A percentile compares a stretch with the other conserved stretches of the same genome.
phyloP scores from a whole-genome alignment of 1,140 invertebrate genomes.

The Euura lappo region DNA sequence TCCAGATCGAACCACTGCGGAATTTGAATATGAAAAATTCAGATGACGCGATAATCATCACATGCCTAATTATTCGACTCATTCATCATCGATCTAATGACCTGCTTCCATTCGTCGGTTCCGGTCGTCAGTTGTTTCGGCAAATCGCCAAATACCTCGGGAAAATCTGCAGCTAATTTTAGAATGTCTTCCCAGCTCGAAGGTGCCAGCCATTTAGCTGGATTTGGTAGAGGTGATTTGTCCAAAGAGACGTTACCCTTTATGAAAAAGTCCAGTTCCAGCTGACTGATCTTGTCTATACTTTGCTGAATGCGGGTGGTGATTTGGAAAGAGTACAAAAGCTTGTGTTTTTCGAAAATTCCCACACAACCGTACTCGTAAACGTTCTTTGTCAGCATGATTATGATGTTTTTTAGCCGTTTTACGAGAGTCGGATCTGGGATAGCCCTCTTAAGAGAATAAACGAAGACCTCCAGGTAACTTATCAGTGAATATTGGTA shows the following conservation, averaged over 20 bases:
- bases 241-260: slow-evolving; percentile 82
- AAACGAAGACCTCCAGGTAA: slow-evolving; percentile 81
- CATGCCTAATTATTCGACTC: background rate
- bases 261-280: slow-evolving; percentile 88
- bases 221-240: slow-evolving; percentile 70
- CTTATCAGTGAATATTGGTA: slow-evolving; percentile 88
- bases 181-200: slow-evolving; percentile 81
- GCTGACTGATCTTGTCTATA: slow-evolving; percentile 66
- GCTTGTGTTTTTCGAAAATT: slow-evolving; percentile 89
- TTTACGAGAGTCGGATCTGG: slow-evolving; percentile 75
- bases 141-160: slow-evolving; percentile 69
- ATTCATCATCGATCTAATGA: slow-evolving; percentile 41
- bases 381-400: slow-evolving; percentile 82
- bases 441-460: slow-evolving; percentile 78
- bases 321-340: slow-evolving; percentile 91
- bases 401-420: slow-evolving; percentile 81
- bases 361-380: slow-evolving; percentile 91
- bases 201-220: slow-evolving; percentile 73
- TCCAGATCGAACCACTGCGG: slow-evolving; percentile 84
- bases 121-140: slow-evolving; percentile 70
- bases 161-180: slow-evolving; percentile 73
- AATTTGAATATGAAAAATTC: slow-evolving; percentile 15
- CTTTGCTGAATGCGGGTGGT: slow-evolving; percentile 80
- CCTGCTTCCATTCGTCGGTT: slow-evolving; percentile 72
- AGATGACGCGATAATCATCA: slow-evolving; percentile 15